A percentile compares a stretch with the other conserved stretches of the same genome.
phyloP scores from a whole-genome alignment of 2,797 vertebrate species.

The Strix occidentalis region DNA sequence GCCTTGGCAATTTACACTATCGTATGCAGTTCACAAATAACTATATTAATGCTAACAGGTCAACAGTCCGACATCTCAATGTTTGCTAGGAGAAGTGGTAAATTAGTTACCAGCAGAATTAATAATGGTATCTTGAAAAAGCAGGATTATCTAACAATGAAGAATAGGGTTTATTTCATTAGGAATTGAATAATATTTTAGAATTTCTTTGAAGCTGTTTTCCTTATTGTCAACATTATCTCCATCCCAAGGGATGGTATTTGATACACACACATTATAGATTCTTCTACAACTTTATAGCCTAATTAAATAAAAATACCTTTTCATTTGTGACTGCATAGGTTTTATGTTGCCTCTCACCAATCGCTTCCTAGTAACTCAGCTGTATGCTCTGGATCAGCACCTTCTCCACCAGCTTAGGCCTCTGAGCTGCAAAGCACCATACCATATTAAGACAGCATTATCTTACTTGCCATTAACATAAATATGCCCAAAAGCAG shows the following conservation, averaged over 20 bases:
- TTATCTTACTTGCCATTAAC: conserved; percentile 62
- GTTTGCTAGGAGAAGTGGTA: background rate
- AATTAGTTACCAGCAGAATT: background rate
- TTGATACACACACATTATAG: background rate
- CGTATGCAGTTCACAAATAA: background rate
- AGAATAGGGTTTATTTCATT: background rate
- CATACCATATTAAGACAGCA: background rate
- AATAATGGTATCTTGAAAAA: background rate
- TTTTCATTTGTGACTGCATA: background rate
- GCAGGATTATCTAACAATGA: background rate
- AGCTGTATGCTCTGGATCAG: background rate
- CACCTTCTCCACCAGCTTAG: background rate
- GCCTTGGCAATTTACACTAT: background rate
- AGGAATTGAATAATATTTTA: background rate
- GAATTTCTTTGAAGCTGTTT: background rate
- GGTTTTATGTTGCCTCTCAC: background rate
- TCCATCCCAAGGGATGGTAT: background rate
- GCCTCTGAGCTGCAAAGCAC: conserved; percentile 23
- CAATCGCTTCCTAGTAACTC: background rate
- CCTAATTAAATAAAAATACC: background rate
- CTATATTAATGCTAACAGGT: background rate
- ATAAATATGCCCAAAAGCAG: conserved; percentile 58
- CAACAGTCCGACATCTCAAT: background rate
- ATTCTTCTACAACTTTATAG: background rate
- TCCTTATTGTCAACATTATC: background rate